Evolutionary conservation across 2,113 vertebrate species (phyloP).

Genomic region (Bos indicus): DNA sequence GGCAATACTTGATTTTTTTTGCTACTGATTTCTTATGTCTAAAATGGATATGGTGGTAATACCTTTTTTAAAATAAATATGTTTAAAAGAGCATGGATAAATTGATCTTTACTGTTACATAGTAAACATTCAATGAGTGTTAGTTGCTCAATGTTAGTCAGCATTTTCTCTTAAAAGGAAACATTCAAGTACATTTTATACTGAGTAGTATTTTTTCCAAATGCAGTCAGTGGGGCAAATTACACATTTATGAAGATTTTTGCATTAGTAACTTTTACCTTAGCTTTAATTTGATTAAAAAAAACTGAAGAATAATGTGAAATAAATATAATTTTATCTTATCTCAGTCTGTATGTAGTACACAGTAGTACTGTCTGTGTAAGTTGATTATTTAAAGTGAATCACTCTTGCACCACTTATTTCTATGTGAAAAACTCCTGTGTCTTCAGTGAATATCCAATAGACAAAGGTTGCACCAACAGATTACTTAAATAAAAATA

Average conservation of each 20-base stretch:
- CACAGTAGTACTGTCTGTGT: not conserved
- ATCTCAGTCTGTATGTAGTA: conserved; percentile 44
- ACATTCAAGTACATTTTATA: not conserved
- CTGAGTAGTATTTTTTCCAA: not conserved
- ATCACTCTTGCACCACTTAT: conserved; percentile 55
- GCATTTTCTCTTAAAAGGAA: not conserved
- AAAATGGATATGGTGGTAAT: not conserved
- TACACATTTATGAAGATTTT: not conserved
- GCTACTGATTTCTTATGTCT: not conserved
- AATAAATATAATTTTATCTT: conserved; percentile 46
- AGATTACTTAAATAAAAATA: conserved; percentile 25
- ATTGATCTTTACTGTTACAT: not conserved
- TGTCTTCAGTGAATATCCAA: conserved; percentile 31
- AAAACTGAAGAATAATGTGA: conserved; percentile 23
- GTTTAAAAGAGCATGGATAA: not conserved
- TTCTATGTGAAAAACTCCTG: conserved; percentile 62
- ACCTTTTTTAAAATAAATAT: not conserved
- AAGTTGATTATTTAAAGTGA: conserved; percentile 62
- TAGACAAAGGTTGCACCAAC: conserved; percentile 51
- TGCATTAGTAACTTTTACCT: not conserved
- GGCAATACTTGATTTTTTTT: not conserved
- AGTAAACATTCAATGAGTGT: not conserved
- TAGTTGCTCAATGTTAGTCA: not conserved
- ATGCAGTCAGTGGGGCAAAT: not conserved
- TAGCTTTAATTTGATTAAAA: conserved; percentile 16